phyloP scores from a whole-genome alignment of 2,113 vertebrate genomes.

The Vicugna pacos region DNA sequence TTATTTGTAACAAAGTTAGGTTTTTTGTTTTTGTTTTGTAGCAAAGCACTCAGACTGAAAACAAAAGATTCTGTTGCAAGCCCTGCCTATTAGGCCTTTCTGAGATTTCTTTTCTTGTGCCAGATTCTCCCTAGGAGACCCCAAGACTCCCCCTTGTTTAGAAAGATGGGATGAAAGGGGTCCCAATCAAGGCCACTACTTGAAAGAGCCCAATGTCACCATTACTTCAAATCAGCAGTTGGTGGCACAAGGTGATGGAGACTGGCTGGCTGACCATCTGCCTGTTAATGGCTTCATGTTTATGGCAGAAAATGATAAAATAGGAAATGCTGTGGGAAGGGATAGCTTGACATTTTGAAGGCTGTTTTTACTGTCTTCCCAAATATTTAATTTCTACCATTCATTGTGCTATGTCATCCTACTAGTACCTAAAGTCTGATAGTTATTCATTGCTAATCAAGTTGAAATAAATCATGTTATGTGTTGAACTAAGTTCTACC shows the following conservation, averaged over 20 bases:
- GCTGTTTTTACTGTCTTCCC: neutral
- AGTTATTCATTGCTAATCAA: constrained; percentile 51
- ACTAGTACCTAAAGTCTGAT: neutral
- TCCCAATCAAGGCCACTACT: neutral
- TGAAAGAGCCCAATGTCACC: neutral
- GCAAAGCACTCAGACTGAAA: neutral
- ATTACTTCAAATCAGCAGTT: neutral
- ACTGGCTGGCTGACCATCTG: neutral
- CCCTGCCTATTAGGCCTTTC: neutral
- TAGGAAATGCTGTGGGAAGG: neutral
- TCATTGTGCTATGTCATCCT: neutral
- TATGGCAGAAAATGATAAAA: neutral
- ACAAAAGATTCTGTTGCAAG: neutral
- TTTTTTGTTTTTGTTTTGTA: neutral
- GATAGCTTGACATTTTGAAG: neutral
- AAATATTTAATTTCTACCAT: neutral
- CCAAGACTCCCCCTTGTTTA: neutral
- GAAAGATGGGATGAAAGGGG: neutral
- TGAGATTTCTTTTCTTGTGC: neutral
- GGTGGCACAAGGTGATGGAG: neutral
- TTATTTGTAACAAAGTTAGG: neutral
- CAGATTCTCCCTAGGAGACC: neutral
- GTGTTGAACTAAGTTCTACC: constrained; percentile 49
- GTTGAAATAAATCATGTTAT: constrained; percentile 18
- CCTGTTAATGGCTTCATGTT: neutral